phyloP scores from a whole-genome alignment of 2,797 vertebrate genomes.

The Fundulus diaphanus region DNA sequence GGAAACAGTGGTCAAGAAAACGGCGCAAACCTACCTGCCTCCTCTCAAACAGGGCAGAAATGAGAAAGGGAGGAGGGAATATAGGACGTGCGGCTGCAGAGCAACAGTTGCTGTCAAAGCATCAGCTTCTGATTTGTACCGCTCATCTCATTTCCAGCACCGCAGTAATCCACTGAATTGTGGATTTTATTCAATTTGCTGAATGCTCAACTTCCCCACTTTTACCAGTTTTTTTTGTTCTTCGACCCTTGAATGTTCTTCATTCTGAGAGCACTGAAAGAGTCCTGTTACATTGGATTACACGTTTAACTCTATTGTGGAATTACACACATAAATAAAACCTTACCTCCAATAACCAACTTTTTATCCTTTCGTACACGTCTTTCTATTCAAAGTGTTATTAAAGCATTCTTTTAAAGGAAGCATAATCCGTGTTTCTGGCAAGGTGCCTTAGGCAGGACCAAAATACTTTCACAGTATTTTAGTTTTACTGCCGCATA shows the following conservation, averaged over 20 bases:
- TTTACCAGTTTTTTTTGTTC: background rate
- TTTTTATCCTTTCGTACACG: background rate
- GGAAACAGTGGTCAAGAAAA: conserved; percentile 80
- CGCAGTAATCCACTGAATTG: conserved; percentile 45
- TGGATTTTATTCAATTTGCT: conserved; percentile 45
- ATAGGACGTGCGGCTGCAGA: conserved; percentile 33
- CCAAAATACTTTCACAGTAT: conserved; percentile 2
- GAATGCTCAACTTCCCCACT: conserved; percentile 32
- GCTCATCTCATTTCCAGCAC: conserved; percentile 56
- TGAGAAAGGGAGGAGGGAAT: conserved; percentile 1
- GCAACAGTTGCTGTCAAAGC: conserved; percentile 63
- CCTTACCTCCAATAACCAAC: background rate
- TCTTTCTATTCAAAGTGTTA: background rate
- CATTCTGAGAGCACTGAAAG: conserved; percentile 14
- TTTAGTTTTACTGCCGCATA: conserved; percentile 1
- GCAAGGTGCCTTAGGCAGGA: background rate
- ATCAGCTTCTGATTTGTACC: conserved; percentile 62
- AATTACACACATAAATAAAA: background rate
- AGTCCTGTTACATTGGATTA: conserved; percentile 14
- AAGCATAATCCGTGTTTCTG: background rate
- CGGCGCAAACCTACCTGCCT: background rate
- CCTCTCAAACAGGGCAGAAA: background rate
- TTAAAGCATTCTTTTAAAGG: background rate
- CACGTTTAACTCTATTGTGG: background rate
- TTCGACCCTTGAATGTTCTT: background rate